Base-by-base conservation (phyloP, 1,140 invertebrate genomes). In the Procambarus clarkii region DNA sequence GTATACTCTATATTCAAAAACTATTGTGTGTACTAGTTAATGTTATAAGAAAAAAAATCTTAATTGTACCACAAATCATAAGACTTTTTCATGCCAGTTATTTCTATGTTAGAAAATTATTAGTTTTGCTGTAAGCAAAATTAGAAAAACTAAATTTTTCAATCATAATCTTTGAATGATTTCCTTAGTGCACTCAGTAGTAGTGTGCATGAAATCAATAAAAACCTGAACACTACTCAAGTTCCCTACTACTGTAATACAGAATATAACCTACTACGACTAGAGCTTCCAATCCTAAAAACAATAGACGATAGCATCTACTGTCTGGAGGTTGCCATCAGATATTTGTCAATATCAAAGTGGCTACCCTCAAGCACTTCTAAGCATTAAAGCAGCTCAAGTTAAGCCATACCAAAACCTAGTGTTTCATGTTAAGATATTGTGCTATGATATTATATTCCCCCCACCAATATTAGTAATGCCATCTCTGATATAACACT, bases 231-330 rank as follows among this genome's bases (percentile, higher is more conserved):
- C 9, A 48, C 7, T 45, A 44, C 44, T 48, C 50, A 54, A 54
- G 13, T 7, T 54, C 2, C 13, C 13, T 13, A 1, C 1, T 8
- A 54, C 13, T 54, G 50, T 54, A 50, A 79, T 3, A 18, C 13
- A 21, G 45, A 79, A 54, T 13, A 13, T 46, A 18, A 15, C 44
- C 0, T 13, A 69, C 18, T 44, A 13, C 34, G 60, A 69, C 58
- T 24, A 54, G 46, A 71, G 82, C 82, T 69, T 71, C 82, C 82
- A 85, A 71, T 85, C 82, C 82, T 46, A 85, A 64, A 85, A 71
- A 69, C 82, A 85, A 74, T 85, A 85, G 64, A 85, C 82, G 15
- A n/a, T 46, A 58, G 15, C 58, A 69, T 88, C 86, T 88, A 88
- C 76, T 80, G 77, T 88, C 86, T 80, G 86, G 86, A 88, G 79